These are phyloP conservation scores for Laupala kohalensis DNA, from an alignment of 1,140 invertebrate species.

Conservation along the genomic window DNA sequence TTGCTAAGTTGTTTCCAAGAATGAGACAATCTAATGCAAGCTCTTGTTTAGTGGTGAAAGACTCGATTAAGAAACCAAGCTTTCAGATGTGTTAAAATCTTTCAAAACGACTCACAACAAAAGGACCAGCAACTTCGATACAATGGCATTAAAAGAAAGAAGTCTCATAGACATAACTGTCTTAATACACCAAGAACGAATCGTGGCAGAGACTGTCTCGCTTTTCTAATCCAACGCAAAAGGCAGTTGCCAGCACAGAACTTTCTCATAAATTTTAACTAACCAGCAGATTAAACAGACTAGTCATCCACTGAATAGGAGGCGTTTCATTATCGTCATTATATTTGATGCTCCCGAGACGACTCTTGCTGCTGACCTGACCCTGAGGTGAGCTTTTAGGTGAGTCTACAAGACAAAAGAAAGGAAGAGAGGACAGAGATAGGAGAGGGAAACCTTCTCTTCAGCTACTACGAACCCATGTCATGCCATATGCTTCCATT, in stretches of 20 bases:
- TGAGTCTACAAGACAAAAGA: conserved; percentile 22
- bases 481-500: conserved; percentile 36
- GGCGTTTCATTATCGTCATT: not conserved
- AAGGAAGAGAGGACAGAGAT: conserved; percentile 29
- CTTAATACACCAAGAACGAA: not conserved
- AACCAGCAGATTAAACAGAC: not conserved
- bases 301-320: not conserved
- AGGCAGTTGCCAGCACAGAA: not conserved
- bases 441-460: conserved; percentile 29
- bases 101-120: no score
- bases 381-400: not conserved
- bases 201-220: not conserved
- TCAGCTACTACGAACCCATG: conserved; percentile 36
- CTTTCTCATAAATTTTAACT: not conserved
- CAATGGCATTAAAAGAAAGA: no score
- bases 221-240: not conserved
- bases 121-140: no score
- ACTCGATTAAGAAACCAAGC: no score
- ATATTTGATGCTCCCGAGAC: not conserved
- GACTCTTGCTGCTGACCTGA: not conserved
- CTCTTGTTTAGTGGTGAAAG: no score
- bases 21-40: no score
- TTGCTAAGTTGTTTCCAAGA: no score
- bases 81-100: no score
- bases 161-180: not conserved